These are phyloP conservation scores for Paramormyrops kingsleyae DNA, from an alignment of 2,113 vertebrate genomes.

Conservation along the genomic window DNA sequence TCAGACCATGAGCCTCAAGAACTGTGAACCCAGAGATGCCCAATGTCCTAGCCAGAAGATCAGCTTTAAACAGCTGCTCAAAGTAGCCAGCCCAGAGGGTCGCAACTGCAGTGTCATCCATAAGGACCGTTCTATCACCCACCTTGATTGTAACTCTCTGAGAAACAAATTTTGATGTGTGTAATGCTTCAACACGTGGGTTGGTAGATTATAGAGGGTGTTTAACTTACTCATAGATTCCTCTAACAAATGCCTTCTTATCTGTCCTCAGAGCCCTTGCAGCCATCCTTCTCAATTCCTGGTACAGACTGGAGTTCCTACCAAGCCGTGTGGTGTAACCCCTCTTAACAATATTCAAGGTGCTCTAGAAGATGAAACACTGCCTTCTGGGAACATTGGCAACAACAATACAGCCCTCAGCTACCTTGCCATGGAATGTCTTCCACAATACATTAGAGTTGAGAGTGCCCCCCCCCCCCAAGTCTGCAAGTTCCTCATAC, in stretches of 20 bases:
- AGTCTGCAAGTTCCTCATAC: not conserved
- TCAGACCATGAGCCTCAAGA: not conserved
- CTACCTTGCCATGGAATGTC: not conserved
- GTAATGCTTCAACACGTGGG: not conserved
- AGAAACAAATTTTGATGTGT: too few species aligned
- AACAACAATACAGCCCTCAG: not conserved
- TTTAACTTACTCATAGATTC: not conserved
- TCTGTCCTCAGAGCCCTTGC: not conserved
- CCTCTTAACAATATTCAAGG: not conserved
- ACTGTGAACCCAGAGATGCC: not conserved
- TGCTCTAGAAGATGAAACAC: not conserved
- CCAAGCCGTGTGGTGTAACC: not conserved
- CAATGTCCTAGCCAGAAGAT: not conserved
- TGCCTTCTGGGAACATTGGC: not conserved
- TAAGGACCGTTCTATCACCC: not conserved
- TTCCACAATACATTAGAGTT: not conserved
- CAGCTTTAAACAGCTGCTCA: not conserved
- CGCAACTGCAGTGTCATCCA: not conserved
- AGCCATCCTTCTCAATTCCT: not conserved
- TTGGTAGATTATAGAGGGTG: not conserved
- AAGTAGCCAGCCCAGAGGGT: not conserved
- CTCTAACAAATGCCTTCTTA: not conserved
- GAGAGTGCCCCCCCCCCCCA: not conserved
- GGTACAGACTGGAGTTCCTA: not conserved
- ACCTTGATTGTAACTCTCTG: too few species aligned